Conservation (phyloP, 64 coral and sea anemone species). For the Catalaphyllia jardinei region DNA sequence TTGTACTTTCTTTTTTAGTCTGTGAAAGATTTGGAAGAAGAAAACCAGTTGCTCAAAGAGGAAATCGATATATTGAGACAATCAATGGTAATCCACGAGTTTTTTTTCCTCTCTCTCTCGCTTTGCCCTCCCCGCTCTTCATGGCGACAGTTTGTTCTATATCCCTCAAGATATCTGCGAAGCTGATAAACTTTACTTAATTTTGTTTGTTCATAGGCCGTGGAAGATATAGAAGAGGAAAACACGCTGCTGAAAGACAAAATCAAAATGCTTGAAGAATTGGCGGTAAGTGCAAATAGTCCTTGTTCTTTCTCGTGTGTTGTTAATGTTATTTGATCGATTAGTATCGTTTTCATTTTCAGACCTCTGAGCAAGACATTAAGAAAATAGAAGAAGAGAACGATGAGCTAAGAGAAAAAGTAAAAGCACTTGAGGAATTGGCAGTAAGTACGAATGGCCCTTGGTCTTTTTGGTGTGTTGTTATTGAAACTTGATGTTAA, state of each 20-base stretch:
- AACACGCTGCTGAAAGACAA: conserved; percentile 11
- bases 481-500: background rate
- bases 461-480: background rate
- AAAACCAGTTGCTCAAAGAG: conserved; percentile 17
- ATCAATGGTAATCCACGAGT: background rate
- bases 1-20: background rate
- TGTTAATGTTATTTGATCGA: background rate
- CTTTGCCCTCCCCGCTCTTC: background rate
- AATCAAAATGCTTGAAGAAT: conserved; percentile 15
- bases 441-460: background rate
- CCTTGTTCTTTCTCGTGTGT: background rate
- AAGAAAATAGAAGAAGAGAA: conserved; percentile 8
- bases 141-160: no score
- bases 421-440: conserved; percentile 7
- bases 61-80: background rate
- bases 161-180: background rate
- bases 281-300: background rate
- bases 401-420: conserved; percentile 2
- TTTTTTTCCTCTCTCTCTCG: background rate
- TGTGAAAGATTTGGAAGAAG: background rate
- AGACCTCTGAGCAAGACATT: background rate
- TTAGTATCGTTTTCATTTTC: background rate
- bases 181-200: background rate
- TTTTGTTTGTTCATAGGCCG: background rate
- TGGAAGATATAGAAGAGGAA: conserved; percentile 17